Conservation (phyloP, 30 jellyfish, hydroid and myxozoan genomes). For the Calvadosia cruxmelitensis region DNA sequence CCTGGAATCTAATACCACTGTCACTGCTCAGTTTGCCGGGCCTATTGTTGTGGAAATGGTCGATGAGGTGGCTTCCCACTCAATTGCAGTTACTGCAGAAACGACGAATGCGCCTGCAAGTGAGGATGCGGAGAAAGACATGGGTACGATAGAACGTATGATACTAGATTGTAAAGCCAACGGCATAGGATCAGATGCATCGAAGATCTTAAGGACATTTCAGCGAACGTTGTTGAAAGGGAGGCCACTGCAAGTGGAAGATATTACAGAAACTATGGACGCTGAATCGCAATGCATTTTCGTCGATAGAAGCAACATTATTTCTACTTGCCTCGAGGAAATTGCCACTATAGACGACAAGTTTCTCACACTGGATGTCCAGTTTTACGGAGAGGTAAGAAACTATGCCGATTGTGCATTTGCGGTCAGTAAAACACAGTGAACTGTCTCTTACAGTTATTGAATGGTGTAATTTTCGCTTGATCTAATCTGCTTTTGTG, state of each 20-base stretch:
- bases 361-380: constrained; percentile 24
- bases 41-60: too few relatives aligned
- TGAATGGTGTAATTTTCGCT: too few relatives aligned
- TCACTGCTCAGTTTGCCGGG: too few relatives aligned
- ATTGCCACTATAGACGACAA: constrained; percentile 8
- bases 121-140: too few relatives aligned
- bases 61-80: too few relatives aligned
- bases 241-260: not conserved
- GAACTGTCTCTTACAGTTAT: too few relatives aligned
- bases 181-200: not conserved
- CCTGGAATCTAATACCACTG: too few relatives aligned
- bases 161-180: not conserved
- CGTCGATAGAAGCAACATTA: constrained; percentile 19
- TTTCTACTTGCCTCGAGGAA: constrained; percentile 22
- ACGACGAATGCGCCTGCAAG: too few relatives aligned
- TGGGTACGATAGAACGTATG: too few relatives aligned
- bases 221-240: constrained; percentile 4
- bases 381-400: constrained; percentile 23
- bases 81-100: too few relatives aligned
- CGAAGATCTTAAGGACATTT: not conserved
- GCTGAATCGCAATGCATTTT: constrained; percentile 1
- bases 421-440: not conserved
- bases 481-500: too few relatives aligned
- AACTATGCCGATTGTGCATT: too few relatives aligned
- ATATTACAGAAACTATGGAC: not conserved